These are phyloP conservation scores for Brachyptera putata DNA, from an alignment of 2,888 invertebrate genomes.

Conservation along the genomic window DNA sequence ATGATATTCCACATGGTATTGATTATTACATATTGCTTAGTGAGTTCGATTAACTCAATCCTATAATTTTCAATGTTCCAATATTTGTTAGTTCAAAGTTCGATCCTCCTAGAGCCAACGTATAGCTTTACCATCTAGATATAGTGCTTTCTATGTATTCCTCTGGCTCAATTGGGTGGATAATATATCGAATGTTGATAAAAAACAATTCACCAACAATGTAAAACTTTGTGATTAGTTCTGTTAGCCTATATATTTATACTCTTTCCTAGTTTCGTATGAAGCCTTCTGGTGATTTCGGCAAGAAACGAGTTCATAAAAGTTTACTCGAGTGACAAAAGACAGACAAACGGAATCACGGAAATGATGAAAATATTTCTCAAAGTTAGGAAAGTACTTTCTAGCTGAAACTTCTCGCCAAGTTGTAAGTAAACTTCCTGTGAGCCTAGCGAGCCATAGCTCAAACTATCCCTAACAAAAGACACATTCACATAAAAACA, in stretches of 20 bases:
- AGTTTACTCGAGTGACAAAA: conserved; percentile 16
- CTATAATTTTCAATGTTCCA: background rate
- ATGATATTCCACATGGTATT: too few species aligned
- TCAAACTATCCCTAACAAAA: conserved; percentile 13
- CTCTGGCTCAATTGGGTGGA: conserved; percentile 1
- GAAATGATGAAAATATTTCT: conserved; percentile 20
- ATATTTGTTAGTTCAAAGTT: background rate
- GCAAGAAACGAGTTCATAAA: conserved; percentile 1
- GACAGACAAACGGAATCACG: conserved; percentile 22
- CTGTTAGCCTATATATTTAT: too few species aligned
- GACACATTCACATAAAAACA: conserved; percentile 16
- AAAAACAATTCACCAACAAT: background rate
- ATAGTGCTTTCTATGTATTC: conserved; percentile 3
- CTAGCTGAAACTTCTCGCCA: background rate
- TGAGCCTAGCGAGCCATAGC: background rate
- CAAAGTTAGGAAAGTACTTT: conserved; percentile 2
- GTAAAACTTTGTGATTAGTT: conserved; percentile 2
- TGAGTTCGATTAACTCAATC: too few species aligned
- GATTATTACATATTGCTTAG: too few species aligned
- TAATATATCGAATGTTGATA: conserved; percentile 7
- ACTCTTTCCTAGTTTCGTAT: conserved; percentile 2
- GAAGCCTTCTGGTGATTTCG: conserved; percentile 4
- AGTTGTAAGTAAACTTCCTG: conserved; percentile 20
- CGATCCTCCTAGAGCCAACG: background rate
- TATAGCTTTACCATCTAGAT: background rate